Evolutionary conservation across 1,140 invertebrate species (phyloP), one percentile per base, ranked within the genome.

Genomic region (Atta cephalotes): DNA sequence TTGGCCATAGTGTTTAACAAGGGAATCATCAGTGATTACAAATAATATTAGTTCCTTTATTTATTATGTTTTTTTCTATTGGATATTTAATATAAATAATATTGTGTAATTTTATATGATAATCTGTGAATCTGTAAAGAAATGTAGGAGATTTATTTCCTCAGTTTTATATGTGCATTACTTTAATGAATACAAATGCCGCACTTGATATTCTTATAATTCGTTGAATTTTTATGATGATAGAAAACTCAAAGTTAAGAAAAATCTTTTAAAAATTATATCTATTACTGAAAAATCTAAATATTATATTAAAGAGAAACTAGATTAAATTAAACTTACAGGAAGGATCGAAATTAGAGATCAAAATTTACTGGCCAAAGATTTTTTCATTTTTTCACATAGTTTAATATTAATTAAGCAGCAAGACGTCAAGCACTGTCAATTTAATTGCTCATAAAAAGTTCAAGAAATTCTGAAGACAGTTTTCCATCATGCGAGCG

Each of bases 391-490:
- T 39, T 18, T 28, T 28, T 31, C 56, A 3, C 49, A 14, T 49
- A 18, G 25, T 18, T 6, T 9, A n/a, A 62, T 74, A 49, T 76
- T 63, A 84, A 84, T 84, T 62, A 62, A 62, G 10, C 39, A 63
- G 18, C 80, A 35, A 14, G 25, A 49, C 62, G 39, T 28, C 35
- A 16, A 71, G 70, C 25, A 63, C 16, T 39, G 25, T 82, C 39
- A 56, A 62, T 74, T 74, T 84, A 84, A 84, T 84, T 18, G 68
- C 21, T 82, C 80, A 68, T 39, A 39, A 18, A 45, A 62, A 62
- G n/a, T 84, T 28, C 39, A 45, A n/a, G 14, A 21, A 14, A 51
- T 74, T 66, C 56, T 60, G 25, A 10, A 51, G n/a, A 4, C n/a
- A 76, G 53, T 25, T 71, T 58, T 35, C 21, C 21, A 31, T 81